Conservation (phyloP, 2,113 vertebrate species). For the Anoplopoma fimbria region DNA sequence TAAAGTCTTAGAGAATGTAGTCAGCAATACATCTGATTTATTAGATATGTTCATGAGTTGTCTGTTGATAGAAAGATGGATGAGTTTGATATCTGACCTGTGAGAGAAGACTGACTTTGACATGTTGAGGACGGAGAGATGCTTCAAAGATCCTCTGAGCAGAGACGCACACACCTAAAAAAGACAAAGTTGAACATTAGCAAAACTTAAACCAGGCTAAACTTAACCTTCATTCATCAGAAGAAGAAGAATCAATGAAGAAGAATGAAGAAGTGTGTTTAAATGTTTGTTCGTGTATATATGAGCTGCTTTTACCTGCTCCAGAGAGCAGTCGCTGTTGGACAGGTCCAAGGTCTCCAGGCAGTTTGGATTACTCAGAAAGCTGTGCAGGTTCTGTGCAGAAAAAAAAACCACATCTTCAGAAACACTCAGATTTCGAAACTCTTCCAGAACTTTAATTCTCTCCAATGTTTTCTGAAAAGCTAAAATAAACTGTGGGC, state of each 20-base stretch:
- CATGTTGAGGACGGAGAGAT: conserved; percentile 92
- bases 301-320: conserved; percentile 83
- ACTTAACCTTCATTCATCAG: not conserved
- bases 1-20: not conserved
- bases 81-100: conserved; percentile 72
- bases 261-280: not conserved
- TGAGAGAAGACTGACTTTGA: conserved; percentile 92
- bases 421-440: not conserved
- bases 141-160: conserved; percentile 90
- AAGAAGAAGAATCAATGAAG: not conserved
- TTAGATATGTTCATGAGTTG: not conserved
- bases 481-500: not conserved
- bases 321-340: conserved; percentile 92
- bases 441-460: not conserved
- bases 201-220: too few relatives aligned
- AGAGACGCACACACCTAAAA: conserved; percentile 91
- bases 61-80: not conserved
- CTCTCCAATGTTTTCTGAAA: not conserved
- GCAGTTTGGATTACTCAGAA: conserved; percentile 91
- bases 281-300: not conserved
- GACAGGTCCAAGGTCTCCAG: conserved; percentile 93
- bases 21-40: not conserved
- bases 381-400: conserved; percentile 90
- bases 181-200: not conserved
- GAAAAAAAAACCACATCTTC: not conserved